Base-by-base conservation (phyloP, 2,113 vertebrate genomes). In the Eptatretus burgeri region DNA sequence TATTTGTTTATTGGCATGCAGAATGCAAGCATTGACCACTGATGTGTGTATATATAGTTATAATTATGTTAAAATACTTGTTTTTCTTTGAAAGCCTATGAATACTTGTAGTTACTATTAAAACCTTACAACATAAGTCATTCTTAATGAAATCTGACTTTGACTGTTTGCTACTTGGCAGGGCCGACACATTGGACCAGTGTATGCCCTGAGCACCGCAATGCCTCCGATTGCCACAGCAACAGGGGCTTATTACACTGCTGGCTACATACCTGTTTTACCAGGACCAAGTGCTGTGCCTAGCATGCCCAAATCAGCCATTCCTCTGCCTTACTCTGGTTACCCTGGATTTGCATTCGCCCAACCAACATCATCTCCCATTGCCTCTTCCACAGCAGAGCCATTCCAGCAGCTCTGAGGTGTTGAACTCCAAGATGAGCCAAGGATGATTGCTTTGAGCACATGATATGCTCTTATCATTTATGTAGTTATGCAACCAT, bases 321-420 rank as follows among this genome's bases (percentile, higher is more conserved):
- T 60, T n/a, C 9, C 56, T n/a, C n/a, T 60, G 56, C 56, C 56
- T 10, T 60, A 60, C 12, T n/a, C n/a, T n/a, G 56, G 9, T n/a
- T 60, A 60, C 56, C n/a, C 56, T 60, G 56, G 56, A 60, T 60
- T 17, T 20, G n/a, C n/a, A n/a, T 17, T 60, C n/a, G 56, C 56
- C 20, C 56, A 60, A 20, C 27, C 27, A 41, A 41, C 27, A 41
- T 41, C 27, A 41, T 41, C 27, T 5, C 9, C 56, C 56, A 60
- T 60, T 12, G n/a, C 56, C 56, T 17, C 20, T n/a, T 20, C n/a
- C 20, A 20, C n/a, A 60, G n/a, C n/a, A 20, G 56, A 60, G 56
- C n/a, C 20, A 12, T 60, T 17, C 56, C 56, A 60, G 56, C 56
- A 60, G 56, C 56, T 60, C 56, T 60, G 56, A 60, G 56, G 9